Percentiles rank a stretch among this genome's conserved stretches.
Conservation (phyloP, 30 jellyfish, hydroid and myxozoan genomes). For the Hydra vulgaris region DNA sequence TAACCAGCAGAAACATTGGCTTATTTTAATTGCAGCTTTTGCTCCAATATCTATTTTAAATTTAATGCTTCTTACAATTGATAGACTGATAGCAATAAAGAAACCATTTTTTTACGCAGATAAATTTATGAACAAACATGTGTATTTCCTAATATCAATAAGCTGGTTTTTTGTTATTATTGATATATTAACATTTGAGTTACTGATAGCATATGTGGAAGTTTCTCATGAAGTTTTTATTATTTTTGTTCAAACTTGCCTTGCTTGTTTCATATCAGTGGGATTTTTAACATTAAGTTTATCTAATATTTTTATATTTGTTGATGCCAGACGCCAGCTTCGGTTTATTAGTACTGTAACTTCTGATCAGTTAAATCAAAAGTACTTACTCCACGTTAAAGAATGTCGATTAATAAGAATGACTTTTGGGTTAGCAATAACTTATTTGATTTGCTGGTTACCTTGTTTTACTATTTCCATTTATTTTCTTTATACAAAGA, state of each 20-base stretch:
- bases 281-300: neutral
- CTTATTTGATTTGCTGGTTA: neutral
- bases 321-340: neutral
- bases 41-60: neutral
- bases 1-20: neutral
- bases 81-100: neutral
- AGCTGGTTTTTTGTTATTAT: neutral
- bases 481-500: neutral
- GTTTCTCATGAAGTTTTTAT: neutral
- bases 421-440: neutral
- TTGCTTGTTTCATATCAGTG: neutral
- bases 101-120: slow-evolving; percentile 2
- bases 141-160: neutral
- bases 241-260: neutral
- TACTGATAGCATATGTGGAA: neutral
- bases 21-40: neutral
- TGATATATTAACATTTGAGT: neutral
- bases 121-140: neutral
- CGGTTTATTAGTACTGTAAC: neutral
- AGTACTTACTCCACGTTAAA: neutral
- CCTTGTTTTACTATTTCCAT: neutral
- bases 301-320: neutral
- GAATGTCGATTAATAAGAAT: slow-evolving; percentile 4
- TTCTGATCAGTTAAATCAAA: neutral
- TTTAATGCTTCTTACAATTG: neutral